phyloP scores from a whole-genome alignment of 2,113 vertebrate genomes.

The Prolemur simus region DNA sequence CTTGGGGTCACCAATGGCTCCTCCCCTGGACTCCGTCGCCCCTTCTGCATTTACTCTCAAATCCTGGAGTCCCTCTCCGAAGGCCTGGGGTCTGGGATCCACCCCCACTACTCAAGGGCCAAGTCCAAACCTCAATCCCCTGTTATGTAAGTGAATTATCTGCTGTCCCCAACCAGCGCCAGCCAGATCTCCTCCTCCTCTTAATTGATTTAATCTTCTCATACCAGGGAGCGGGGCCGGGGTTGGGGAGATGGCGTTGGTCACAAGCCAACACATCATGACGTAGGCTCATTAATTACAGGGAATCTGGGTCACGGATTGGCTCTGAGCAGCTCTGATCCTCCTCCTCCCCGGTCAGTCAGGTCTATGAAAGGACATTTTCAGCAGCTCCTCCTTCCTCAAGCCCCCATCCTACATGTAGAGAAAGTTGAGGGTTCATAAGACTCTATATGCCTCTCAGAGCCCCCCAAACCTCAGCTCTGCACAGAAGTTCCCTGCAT shows the following conservation, averaged over 20 bases:
- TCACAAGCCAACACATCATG: slow-evolving; percentile 66
- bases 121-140: slow-evolving; percentile 67
- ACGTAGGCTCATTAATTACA: slow-evolving; percentile 72
- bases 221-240: slow-evolving; percentile 63
- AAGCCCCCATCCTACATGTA: not conserved
- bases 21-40: not conserved
- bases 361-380: slow-evolving; percentile 42
- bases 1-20: not conserved
- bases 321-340: slow-evolving; percentile 49
- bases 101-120: slow-evolving; percentile 18
- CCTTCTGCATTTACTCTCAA: not conserved
- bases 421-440: not conserved
- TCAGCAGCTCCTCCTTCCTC: slow-evolving; percentile 33
- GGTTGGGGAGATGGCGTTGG: slow-evolving; percentile 68
- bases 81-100: not conserved
- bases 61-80: not conserved
- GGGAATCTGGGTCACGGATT: slow-evolving; percentile 74
- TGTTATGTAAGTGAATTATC: slow-evolving; percentile 80
- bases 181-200: slow-evolving; percentile 71
- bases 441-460: not conserved
- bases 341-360: slow-evolving; percentile 18
- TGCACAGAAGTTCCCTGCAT: slow-evolving; percentile 12
- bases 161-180: slow-evolving; percentile 64
- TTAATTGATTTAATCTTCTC: slow-evolving; percentile 82
- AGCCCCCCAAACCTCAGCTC: not conserved